These are phyloP conservation scores for Eupleurogrammus muticus DNA, from an alignment of 2,797 vertebrate species.

Conservation along the genomic window DNA sequence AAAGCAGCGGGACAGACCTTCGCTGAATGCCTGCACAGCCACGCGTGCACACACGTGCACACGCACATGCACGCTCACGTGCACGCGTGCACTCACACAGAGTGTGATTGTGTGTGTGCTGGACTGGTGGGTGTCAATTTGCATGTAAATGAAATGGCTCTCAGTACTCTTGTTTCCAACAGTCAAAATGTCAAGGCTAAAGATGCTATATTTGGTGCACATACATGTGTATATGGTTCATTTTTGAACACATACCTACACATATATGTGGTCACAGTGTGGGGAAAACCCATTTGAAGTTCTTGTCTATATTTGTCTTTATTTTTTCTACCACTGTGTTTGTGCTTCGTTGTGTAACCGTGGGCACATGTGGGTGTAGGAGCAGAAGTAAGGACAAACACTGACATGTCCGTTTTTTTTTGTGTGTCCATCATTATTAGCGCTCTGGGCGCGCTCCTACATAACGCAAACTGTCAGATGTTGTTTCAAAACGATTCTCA, in stretches of 20 bases:
- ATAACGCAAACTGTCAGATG: slow-evolving; percentile 52
- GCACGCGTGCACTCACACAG: slow-evolving; percentile 15
- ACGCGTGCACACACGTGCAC: slow-evolving; percentile 27
- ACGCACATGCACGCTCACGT: slow-evolving; percentile 6
- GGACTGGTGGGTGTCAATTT: slow-evolving; percentile 75
- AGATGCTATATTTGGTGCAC: slow-evolving; percentile 38
- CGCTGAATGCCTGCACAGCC: slow-evolving; percentile 44
- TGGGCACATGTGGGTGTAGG: slow-evolving; percentile 38
- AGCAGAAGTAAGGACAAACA: slow-evolving; percentile 39
- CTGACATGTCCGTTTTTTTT: slow-evolving; percentile 40
- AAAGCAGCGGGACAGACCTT: slow-evolving; percentile 61
- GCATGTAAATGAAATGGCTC: slow-evolving; percentile 74
- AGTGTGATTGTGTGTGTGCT: slow-evolving; percentile 12
- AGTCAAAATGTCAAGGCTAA: slow-evolving; percentile 54
- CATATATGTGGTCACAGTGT: slow-evolving; percentile 1
- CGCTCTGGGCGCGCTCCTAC: slow-evolving; percentile 31
- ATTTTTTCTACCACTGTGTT: slow-evolving; percentile 1
- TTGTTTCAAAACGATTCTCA: slow-evolving; percentile 26
- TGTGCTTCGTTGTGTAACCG: slow-evolving; percentile 40
- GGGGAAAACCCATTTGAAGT: slow-evolving; percentile 34
- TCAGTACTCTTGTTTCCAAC: slow-evolving; percentile 62
- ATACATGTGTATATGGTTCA: slow-evolving; percentile 8
- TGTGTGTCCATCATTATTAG: slow-evolving; percentile 36
- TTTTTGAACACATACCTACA: slow-evolving; percentile 21
- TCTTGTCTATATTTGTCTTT: background rate